phyloP scores from a whole-genome alignment of 2,113 vertebrate genomes.

The Oreochromis aureus region DNA sequence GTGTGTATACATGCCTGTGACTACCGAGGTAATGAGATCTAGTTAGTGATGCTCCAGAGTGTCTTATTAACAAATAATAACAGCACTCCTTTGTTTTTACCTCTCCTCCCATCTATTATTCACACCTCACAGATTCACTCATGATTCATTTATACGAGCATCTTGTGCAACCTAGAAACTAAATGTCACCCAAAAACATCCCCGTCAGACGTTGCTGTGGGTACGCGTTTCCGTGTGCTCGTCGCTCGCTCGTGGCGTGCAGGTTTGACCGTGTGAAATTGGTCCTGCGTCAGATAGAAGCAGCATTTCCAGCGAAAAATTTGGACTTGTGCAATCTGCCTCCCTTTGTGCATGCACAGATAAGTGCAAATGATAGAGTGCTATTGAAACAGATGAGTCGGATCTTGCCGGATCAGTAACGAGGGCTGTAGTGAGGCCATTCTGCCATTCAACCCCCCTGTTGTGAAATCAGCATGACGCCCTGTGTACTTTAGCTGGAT shows the following conservation, averaged over 20 bases:
- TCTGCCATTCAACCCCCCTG: slow-evolving; percentile 44
- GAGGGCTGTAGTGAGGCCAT: slow-evolving; percentile 47
- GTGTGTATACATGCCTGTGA: slow-evolving; percentile 12
- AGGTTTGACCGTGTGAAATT: neutral
- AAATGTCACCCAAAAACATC: slow-evolving; percentile 71
- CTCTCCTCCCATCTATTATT: slow-evolving; percentile 75
- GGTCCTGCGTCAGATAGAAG: neutral
- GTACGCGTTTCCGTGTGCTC: neutral
- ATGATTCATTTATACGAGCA: slow-evolving; percentile 75
- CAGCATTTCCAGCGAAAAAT: neutral
- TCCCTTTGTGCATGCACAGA: neutral
- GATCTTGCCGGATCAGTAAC: slow-evolving; percentile 50
- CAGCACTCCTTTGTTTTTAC: slow-evolving; percentile 72
- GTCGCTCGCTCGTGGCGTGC: neutral
- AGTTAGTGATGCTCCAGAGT: slow-evolving; percentile 67
- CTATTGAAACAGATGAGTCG: slow-evolving; percentile 48
- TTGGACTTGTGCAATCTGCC: neutral
- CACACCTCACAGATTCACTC: slow-evolving; percentile 75
- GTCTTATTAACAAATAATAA: slow-evolving; percentile 80
- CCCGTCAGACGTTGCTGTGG: slow-evolving; percentile 30
- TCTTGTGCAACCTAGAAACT: slow-evolving; percentile 73
- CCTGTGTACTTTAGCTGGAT: slow-evolving; percentile 62
- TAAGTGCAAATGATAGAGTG: slow-evolving; percentile 20
- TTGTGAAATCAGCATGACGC: slow-evolving; percentile 50
- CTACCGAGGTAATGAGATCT: slow-evolving; percentile 63